Percentiles rank a stretch among this genome's conserved stretches.
Conservation (phyloP, 2,797 vertebrate species). For the Pseudocheirus occidentalis region DNA sequence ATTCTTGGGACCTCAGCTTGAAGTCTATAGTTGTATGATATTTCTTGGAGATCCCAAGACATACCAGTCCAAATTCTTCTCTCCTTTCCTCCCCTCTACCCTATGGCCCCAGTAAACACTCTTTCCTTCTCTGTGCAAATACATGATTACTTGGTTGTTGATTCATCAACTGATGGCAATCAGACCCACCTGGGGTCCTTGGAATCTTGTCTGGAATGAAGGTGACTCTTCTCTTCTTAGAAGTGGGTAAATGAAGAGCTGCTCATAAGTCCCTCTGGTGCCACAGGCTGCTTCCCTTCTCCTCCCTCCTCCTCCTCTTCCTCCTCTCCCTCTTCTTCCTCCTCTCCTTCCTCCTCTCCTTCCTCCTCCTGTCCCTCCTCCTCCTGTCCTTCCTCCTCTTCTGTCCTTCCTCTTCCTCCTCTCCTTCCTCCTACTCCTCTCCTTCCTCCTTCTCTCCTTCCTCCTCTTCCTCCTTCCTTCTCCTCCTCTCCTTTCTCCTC, state of each 20-base stretch:
- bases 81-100: neutral
- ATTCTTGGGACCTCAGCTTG: neutral
- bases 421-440: too few species aligned
- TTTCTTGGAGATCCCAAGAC: neutral
- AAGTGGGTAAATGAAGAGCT: neutral
- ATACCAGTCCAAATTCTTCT: neutral
- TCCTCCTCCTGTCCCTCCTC: too few species aligned
- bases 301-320: neutral
- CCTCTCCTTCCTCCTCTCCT: too few species aligned
- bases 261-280: neutral
- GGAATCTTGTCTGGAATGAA: neutral
- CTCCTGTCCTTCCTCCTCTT: too few species aligned
- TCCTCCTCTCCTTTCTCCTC: too few species aligned
- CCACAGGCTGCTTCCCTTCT: neutral
- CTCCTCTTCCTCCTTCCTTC: too few species aligned
- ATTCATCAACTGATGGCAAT: neutral
- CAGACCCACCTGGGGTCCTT: too few species aligned
- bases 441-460: neutral
- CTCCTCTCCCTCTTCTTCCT: too few species aligned
- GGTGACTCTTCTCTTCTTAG: neutral
- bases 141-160: neutral
- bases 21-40: neutral
- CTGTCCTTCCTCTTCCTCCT: too few species aligned
- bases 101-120: neutral
- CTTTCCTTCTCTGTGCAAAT: neutral